Percentiles rank a stretch among this genome's conserved stretches.
Evolutionary conservation across 2,888 invertebrate genomes (phyloP).

Genomic region (Magallana nippona): DNA sequence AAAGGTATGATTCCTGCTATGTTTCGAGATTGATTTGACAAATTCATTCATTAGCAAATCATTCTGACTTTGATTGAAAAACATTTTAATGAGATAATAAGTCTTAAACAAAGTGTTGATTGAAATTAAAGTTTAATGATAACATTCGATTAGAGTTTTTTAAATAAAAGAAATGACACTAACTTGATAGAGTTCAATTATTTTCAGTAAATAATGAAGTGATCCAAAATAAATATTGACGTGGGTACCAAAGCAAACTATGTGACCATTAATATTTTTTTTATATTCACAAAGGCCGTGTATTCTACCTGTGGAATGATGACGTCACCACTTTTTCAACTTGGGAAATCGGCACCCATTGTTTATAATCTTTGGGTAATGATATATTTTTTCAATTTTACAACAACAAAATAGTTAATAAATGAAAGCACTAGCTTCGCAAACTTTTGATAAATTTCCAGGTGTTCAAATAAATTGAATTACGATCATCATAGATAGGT

Average conservation of each 20-base stretch:
- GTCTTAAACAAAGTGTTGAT: no score
- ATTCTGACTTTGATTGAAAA: background rate
- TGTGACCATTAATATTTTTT: background rate
- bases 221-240: no score
- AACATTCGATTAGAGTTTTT: no score
- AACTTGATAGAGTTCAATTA: no score
- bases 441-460: no score
- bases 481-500: background rate
- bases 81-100: no score
- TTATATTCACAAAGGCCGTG: conserved; percentile 1
- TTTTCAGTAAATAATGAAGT: no score
- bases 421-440: background rate
- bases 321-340: conserved; percentile 38
- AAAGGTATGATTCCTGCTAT: conserved; percentile 79
- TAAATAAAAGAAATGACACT: no score
- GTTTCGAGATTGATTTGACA: no score
- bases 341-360: conserved; percentile 11
- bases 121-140: no score
- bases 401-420: background rate
- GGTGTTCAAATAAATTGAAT: no score
- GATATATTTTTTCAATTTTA: background rate
- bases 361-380: conserved; percentile 31
- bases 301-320: conserved; percentile 33
- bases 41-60: background rate
- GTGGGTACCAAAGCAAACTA: no score